Conservation (phyloP, 2,888 invertebrate species). For the Cephus runcator region DNA sequence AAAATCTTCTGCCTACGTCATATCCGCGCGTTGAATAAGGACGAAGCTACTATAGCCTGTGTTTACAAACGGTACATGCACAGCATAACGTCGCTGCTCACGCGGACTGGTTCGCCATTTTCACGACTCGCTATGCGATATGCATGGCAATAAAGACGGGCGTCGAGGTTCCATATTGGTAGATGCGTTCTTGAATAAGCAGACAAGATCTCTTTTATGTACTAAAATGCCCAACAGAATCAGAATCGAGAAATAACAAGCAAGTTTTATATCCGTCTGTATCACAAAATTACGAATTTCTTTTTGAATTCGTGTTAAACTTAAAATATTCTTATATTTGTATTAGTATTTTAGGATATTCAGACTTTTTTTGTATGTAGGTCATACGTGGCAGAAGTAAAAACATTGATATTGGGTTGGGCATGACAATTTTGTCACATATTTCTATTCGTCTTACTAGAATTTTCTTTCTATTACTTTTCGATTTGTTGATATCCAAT, state of each 20-base stretch:
- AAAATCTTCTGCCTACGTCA: background rate
- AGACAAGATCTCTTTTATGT: background rate
- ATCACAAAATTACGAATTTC: background rate
- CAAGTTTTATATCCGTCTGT: background rate
- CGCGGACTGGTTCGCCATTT: background rate
- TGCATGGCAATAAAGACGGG: background rate
- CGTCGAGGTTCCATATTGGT: background rate
- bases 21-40: background rate
- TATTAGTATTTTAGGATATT: background rate
- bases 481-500: background rate
- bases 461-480: background rate
- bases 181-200: background rate
- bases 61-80: background rate
- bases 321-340: too few relatives aligned
- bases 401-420: background rate
- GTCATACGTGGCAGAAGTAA: background rate
- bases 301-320: background rate
- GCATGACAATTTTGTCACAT: background rate
- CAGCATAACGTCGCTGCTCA: background rate
- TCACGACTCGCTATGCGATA: background rate
- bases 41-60: background rate
- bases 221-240: background rate
- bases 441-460: background rate
- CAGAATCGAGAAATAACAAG: background rate
- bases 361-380: background rate